phyloP scores from a whole-genome alignment of 2,888 invertebrate genomes.

The Disparrhopalites patrizii region DNA sequence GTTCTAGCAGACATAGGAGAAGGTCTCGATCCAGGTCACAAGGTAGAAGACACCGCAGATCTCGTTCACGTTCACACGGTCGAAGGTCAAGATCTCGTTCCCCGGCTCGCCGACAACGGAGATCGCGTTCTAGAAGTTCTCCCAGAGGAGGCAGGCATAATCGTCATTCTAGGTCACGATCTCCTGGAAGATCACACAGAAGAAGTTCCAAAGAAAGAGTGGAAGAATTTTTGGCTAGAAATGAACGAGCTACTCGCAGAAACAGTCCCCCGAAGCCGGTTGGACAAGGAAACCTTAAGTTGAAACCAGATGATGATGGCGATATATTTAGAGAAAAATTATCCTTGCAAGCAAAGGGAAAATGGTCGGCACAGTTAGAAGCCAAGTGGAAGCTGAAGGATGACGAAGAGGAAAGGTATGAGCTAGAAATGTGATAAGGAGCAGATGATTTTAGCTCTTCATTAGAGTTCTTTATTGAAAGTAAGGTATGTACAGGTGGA shows the following conservation, averaged over 20 bases:
- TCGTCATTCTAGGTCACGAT: slow-evolving; percentile 26
- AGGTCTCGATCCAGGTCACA: slow-evolving; percentile 26
- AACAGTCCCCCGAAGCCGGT: neutral
- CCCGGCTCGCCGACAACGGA: neutral
- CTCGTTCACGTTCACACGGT: slow-evolving; percentile 20
- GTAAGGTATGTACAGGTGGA: neutral
- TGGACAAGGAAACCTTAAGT: slow-evolving; percentile 18
- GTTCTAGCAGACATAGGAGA: neutral
- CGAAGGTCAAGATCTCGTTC: slow-evolving; percentile 29
- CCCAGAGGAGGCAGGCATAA: neutral
- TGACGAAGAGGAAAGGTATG: slow-evolving; percentile 40
- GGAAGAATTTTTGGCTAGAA: slow-evolving; percentile 39
- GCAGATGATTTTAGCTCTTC: neutral
- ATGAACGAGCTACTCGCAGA: slow-evolving; percentile 11
- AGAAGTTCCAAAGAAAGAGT: slow-evolving; percentile 26
- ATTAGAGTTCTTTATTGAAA: neutral
- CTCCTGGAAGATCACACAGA: slow-evolving; percentile 18
- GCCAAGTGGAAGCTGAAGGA: slow-evolving; percentile 43
- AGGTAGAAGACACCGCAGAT: slow-evolving; percentile 12
- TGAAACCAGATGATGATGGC: slow-evolving; percentile 6
- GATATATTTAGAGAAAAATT: slow-evolving; percentile 38
- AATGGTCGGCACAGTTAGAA: slow-evolving; percentile 46
- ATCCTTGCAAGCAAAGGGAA: slow-evolving; percentile 39
- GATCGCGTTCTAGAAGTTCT: slow-evolving; percentile 27
- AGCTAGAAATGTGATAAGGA: neutral